Percentiles rank a stretch among this genome's conserved stretches.
Evolutionary conservation across 2,888 invertebrate species (phyloP).

Genomic region (Colletes collaris): DNA sequence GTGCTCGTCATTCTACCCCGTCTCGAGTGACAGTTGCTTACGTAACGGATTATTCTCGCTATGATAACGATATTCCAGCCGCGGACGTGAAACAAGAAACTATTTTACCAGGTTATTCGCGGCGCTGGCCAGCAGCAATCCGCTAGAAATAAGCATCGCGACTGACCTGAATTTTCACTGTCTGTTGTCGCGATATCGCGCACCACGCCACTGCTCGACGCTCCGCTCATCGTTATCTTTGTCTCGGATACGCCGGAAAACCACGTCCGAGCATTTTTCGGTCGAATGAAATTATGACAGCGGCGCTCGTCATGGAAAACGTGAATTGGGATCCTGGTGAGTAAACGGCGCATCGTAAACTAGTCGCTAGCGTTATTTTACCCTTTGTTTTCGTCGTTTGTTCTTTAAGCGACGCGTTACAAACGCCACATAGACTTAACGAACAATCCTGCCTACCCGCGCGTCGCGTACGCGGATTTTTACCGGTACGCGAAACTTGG

Average conservation of each 20-base stretch:
- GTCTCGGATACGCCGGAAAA: conserved; percentile 17
- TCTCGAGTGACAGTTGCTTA: conserved; percentile 79
- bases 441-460: conserved; percentile 15
- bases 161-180: conserved; percentile 62
- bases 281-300: conserved; percentile 84
- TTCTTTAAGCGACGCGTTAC: not conserved
- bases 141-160: conserved; percentile 70
- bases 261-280: conserved; percentile 18
- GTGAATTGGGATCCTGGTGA: conserved; percentile 87
- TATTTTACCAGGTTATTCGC: conserved; percentile 70
- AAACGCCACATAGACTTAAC: conserved; percentile 17
- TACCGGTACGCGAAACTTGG: conserved; percentile 4
- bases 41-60: conserved; percentile 80
- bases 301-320: conserved; percentile 86
- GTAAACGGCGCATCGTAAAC: conserved; percentile 56
- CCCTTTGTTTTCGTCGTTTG: conserved; percentile 19
- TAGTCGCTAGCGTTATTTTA: not conserved
- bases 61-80: conserved; percentile 72
- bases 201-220: conserved; percentile 24
- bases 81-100: conserved; percentile 66
- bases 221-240: not conserved
- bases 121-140: conserved; percentile 67
- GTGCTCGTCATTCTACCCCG: conserved; percentile 68
- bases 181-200: conserved; percentile 45
- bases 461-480: not conserved